phyloP scores from a whole-genome alignment of 2,797 vertebrate species.

The Rhyacichthys aspro region DNA sequence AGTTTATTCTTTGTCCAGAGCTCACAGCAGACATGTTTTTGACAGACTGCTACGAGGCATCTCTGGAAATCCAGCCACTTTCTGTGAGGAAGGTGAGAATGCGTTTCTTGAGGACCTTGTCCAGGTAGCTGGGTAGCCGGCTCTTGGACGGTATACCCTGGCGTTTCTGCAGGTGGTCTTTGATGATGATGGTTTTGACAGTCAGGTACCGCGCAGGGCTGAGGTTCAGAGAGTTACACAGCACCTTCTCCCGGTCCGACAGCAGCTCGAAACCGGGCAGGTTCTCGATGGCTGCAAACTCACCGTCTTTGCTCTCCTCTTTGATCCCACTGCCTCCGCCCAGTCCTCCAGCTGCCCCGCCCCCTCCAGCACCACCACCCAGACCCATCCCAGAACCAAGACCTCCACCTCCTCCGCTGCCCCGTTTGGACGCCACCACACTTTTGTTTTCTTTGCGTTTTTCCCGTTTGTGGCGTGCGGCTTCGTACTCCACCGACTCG shows the following conservation, averaged over 20 bases:
- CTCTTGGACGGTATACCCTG: conserved; percentile 96
- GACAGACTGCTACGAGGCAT: conserved; percentile 82
- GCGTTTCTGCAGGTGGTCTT: conserved; percentile 95
- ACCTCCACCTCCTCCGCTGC: conserved; percentile 63
- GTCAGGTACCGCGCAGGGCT: conserved; percentile 95
- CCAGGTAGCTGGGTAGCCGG: conserved; percentile 93
- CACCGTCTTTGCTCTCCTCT: conserved; percentile 90
- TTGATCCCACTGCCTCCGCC: conserved; percentile 75
- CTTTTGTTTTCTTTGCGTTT: conserved; percentile 94
- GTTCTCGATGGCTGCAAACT: conserved; percentile 94
- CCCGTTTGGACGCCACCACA: conserved; percentile 82
- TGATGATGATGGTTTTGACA: conserved; percentile 97
- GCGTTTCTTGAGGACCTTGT: conserved; percentile 96
- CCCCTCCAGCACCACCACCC: conserved; percentile 50
- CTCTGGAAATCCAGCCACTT: conserved; percentile 97
- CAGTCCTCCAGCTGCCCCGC: conserved; percentile 53
- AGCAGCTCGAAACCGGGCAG: conserved; percentile 93
- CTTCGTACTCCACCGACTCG: conserved; percentile 93
- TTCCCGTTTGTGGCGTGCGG: conserved; percentile 93
- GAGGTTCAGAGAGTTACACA: conserved; percentile 92
- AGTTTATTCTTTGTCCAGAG: conserved; percentile 30
- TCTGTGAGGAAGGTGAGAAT: conserved; percentile 96
- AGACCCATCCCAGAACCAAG: conserved; percentile 78
- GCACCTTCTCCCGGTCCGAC: conserved; percentile 94
- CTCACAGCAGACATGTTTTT: conserved; percentile 7